Evolutionary conservation across 2,113 vertebrate genomes (phyloP), one percentile per base, ranked within the genome.

Genomic region (Colossoma macropomum): DNA sequence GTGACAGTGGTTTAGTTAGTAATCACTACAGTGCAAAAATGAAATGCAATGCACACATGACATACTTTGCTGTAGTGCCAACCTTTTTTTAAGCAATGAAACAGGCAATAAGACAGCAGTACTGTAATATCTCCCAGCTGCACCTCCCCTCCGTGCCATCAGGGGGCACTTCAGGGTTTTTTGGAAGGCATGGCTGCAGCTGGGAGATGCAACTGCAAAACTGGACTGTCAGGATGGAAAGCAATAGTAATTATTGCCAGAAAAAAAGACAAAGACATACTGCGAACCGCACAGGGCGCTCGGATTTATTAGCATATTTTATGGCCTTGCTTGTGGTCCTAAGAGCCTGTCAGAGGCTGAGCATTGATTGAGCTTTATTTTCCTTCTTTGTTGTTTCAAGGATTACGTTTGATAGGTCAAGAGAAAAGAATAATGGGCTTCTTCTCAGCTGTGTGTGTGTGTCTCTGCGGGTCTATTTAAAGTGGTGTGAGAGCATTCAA

Each of bases 141-240:
- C 79, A 56, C 48, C 48, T 83, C 76, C 70, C 32, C 48, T 81
- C 63, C 25, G 32, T 2, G 75, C 72, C 78, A 83, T 32, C 65
- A 80, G 84, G 70, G 68, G 82, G 81, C 68, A 25, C 72, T 25
- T n/a, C 48, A 4, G 54, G 27, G 70, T 72, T 50, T 28, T 16
- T 19, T n/a, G n/a, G 4, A 41, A 59, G 2, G 17, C 25, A 12
- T 8, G 60, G 21, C 60, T 25, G 60, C 9, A 13, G 17, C 9
- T 13, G 10, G 32, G 68, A 48, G 30, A 41, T 8, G 10, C 17
- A 59, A 56, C 21, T 56, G 59, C 7, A 25, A 45, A 45, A 62
- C 8, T 27, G 34, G 23, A 27, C n/a, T 45, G 34, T 3, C 28
- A 56, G 45, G 34, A 28, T 28, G 30, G 19, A 30, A 34, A 63